Evolutionary conservation across 2,113 vertebrate genomes (phyloP), one percentile per base, ranked within the genome.

Genomic region (Trochalopteron elliotii): DNA sequence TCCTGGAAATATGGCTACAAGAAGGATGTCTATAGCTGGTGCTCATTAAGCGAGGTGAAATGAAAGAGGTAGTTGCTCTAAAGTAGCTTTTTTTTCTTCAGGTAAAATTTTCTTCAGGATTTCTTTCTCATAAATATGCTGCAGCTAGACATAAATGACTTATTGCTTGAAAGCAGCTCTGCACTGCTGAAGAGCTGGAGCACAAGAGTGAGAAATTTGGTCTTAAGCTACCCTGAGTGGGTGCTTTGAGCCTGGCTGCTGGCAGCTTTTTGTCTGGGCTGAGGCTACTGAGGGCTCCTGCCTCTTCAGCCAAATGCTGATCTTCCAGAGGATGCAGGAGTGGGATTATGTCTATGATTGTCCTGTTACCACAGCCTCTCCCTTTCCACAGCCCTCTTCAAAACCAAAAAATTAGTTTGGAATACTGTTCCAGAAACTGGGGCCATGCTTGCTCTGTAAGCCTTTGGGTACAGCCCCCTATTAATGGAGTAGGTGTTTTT

Each of bases 11-110:
- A 17, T 37, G 52, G 27, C 49, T 87, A 12, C 1, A 21, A 92
- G 90, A 80, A 88, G 47, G 56, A 70, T 68, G 52, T 57, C 80
- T 88, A 12, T 24, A 85, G 79, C 75, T 83, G 44, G 16, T 75
- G 76, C 69, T 96, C 60, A 68, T 95, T 94, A 93, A 69, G 33
- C 0, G 4, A 91, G 84, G 70, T 2, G 5, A 96, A 96, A 88
- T 65, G 70, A 90, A 95, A 90, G 42, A 57, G 27, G 52, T 70
- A 72, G 78, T 37, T 94, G 33, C 79, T 88, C 35, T 83, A 52
- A 91, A 90, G 82, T 67, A 86, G 79, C 75, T 96, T 83, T 80
- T 80, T 80, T 96, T 84, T 74, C 61, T 71, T 86, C 88, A 70
- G 68, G 56, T 95, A 81, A 91, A 94, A 88, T 59, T n/a, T n/a